Conservation (phyloP, 1,140 invertebrate genomes). For the Drosophila jambulina region DNA sequence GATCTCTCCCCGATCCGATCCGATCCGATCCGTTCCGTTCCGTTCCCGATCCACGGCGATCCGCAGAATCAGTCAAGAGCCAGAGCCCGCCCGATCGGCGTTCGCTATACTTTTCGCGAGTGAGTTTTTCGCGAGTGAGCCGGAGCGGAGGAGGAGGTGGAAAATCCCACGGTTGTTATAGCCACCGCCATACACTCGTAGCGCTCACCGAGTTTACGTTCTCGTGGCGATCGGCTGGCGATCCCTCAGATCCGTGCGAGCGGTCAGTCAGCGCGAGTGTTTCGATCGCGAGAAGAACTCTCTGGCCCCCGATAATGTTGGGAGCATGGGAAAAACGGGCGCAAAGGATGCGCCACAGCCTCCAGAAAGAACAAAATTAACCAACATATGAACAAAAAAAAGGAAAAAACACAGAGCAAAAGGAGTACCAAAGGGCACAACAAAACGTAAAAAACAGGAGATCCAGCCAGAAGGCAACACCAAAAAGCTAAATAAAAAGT, state of each 20-base stretch:
- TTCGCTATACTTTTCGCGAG: slow-evolving; percentile 42
- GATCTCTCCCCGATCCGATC: slow-evolving; percentile 17
- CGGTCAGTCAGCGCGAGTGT: slow-evolving; percentile 40
- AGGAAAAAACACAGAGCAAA: slow-evolving; percentile 22
- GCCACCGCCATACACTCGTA: slow-evolving; percentile 12
- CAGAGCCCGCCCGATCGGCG: slow-evolving; percentile 31
- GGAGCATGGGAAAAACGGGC: slow-evolving; percentile 70
- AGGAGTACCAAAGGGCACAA: slow-evolving; percentile 5
- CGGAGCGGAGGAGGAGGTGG: slow-evolving; percentile 42
- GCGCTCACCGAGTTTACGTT: slow-evolving; percentile 38
- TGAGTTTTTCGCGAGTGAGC: slow-evolving; percentile 61
- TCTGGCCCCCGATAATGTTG: slow-evolving; percentile 8
- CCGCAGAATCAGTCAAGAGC: slow-evolving; percentile 39
- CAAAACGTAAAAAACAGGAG: slow-evolving; percentile 6
- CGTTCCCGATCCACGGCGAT: slow-evolving; percentile 18
- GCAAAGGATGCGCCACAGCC: slow-evolving; percentile 68
- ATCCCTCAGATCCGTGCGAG: slow-evolving; percentile 71
- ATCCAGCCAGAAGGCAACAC: slow-evolving; percentile 28
- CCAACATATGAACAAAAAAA: slow-evolving; percentile 37
- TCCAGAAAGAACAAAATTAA: slow-evolving; percentile 35
- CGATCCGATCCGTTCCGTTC: slow-evolving; percentile 32
- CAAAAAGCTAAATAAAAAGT: slow-evolving; percentile 45
- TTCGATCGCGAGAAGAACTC: slow-evolving; percentile 38
- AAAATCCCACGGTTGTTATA: slow-evolving; percentile 57
- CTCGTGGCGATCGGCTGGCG: slow-evolving; percentile 27